Conservation (phyloP, 1,140 invertebrate genomes). For the Andricus grossulariae region DNA sequence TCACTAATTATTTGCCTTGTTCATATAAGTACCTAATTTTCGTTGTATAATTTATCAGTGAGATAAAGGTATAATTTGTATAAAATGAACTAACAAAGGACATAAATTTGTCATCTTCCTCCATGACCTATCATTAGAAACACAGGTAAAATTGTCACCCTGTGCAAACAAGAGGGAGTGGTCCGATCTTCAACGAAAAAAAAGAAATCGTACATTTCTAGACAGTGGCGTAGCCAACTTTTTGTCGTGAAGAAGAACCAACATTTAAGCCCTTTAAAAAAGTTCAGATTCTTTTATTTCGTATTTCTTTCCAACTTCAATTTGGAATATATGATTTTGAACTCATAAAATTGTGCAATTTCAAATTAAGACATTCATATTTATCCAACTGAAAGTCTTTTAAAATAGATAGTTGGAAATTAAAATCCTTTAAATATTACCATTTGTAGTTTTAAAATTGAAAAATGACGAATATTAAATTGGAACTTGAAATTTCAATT, state of each 20-base stretch:
- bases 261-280: not conserved
- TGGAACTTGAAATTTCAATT: no score
- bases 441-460: no score
- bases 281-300: not conserved
- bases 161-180: slow-evolving; percentile 29
- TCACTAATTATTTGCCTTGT: not conserved
- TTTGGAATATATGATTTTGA: no score
- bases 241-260: not conserved
- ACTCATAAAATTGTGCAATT: no score
- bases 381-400: no score
- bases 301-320: no score
- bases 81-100: slow-evolving; percentile 23
- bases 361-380: no score
- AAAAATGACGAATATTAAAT: no score
- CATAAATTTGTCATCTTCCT: slow-evolving; percentile 5
- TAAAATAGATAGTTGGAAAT: no score
- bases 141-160: slow-evolving; percentile 7
- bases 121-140: slow-evolving; percentile 19
- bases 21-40: not conserved
- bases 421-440: no score
- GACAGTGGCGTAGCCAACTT: not conserved
- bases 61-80: slow-evolving; percentile 28
- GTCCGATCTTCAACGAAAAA: slow-evolving; percentile 12
- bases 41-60: slow-evolving; percentile 20
- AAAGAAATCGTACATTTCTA: not conserved